Evolutionary conservation across 2,113 vertebrate species (phyloP).

Genomic region (Damaliscus lunatus): DNA sequence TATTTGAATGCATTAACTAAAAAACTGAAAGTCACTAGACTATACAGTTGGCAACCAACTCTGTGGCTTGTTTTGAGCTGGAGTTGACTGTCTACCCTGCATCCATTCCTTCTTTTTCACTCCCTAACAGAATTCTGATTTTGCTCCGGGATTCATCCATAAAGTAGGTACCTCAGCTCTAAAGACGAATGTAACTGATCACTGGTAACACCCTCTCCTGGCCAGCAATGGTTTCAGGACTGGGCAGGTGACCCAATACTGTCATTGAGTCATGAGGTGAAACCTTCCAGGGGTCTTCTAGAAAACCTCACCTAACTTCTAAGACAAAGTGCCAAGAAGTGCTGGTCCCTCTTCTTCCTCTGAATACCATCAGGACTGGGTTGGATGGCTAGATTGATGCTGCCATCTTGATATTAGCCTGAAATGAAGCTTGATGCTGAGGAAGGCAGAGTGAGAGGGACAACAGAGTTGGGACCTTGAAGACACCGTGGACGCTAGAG

Average conservation of each 20-base stretch:
- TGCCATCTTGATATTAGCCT: background rate
- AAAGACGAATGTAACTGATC: background rate
- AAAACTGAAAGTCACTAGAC: background rate
- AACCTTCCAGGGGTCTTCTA: background rate
- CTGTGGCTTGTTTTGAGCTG: background rate
- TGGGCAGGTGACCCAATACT: background rate
- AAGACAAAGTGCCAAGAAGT: background rate
- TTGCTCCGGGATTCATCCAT: background rate
- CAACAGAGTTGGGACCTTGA: background rate
- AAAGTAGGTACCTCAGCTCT: background rate
- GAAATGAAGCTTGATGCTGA: background rate
- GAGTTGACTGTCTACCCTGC: background rate
- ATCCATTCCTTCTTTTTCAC: background rate
- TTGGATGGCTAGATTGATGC: background rate
- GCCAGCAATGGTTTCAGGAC: background rate
- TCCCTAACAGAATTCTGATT: background rate
- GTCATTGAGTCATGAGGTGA: background rate
- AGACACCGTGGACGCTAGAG: background rate
- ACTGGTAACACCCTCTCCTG: background rate
- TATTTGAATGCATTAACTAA: background rate
- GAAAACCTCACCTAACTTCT: background rate
- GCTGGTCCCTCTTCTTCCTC: background rate
- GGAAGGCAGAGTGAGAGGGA: background rate
- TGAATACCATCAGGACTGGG: background rate
- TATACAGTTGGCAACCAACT: background rate